Conservation (phyloP, 2,797 vertebrate species). For the Acanthurus tractus region DNA sequence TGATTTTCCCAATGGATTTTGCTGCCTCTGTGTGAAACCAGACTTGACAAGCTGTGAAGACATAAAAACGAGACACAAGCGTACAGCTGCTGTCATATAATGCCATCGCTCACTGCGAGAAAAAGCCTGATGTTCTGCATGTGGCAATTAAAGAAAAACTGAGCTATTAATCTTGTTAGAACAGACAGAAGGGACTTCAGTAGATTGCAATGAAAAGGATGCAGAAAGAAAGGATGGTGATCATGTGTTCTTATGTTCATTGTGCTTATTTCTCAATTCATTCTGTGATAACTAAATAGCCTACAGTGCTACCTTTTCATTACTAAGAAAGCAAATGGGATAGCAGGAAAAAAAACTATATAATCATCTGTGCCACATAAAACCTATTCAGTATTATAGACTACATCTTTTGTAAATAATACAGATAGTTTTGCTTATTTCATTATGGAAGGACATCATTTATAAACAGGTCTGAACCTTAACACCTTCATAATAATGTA, state of each 20-base stretch:
- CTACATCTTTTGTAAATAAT: neutral
- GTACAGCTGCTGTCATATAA: constrained; percentile 28
- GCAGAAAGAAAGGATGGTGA: neutral
- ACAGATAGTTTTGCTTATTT: neutral
- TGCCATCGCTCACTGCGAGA: constrained; percentile 16
- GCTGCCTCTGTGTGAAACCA: constrained; percentile 48
- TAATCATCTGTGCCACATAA: neutral
- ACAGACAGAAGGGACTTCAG: neutral
- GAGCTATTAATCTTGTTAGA: neutral
- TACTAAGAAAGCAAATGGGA: neutral
- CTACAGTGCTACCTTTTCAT: neutral
- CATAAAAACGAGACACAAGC: constrained; percentile 32
- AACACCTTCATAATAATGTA: neutral
- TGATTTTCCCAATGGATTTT: constrained; percentile 63
- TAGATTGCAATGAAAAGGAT: neutral
- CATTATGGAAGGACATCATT: neutral
- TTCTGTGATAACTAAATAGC: neutral
- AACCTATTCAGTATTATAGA: neutral
- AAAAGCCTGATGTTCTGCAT: neutral
- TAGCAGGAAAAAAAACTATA: neutral
- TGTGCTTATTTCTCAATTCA: neutral
- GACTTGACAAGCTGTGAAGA: constrained; percentile 64
- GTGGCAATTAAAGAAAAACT: neutral
- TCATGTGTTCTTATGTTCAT: neutral
- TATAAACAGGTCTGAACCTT: neutral